Evolutionary conservation across 2,797 vertebrate species (phyloP).

Genomic region (Anisognathus igniventris): DNA sequence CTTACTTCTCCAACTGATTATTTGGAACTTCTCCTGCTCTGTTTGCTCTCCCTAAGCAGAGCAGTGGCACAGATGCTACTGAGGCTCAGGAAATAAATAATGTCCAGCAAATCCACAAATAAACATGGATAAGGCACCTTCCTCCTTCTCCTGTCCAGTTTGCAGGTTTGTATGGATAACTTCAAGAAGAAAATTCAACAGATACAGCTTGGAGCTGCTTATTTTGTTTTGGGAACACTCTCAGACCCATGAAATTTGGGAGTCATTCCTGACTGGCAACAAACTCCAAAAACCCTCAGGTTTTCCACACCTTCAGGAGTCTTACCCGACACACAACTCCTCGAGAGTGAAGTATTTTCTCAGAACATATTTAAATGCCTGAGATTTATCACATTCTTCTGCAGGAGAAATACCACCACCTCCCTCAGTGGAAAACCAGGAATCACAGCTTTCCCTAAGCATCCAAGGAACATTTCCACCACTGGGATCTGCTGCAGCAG

Average conservation of each 20-base stretch:
- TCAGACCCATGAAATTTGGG: rapidly evolving
- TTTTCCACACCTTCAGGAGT: not conserved
- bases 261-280: not conserved
- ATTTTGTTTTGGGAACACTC: not conserved
- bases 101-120: not conserved
- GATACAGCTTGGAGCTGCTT: not conserved
- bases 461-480: not conserved
- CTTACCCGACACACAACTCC: not conserved
- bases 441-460: not conserved
- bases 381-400: not conserved
- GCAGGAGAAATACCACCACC: not conserved
- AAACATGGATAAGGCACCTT: not conserved
- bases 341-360: not conserved
- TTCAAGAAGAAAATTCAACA: not conserved
- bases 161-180: not conserved
- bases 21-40: not conserved
- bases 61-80: not conserved
- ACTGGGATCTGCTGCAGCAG: not conserved
- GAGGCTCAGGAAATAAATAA: not conserved
- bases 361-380: not conserved
- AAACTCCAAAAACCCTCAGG: not conserved
- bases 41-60: not conserved
- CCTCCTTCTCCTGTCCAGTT: not conserved
- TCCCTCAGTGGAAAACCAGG: not conserved
- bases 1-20: not conserved